Evolutionary conservation across 2,113 vertebrate genomes (phyloP).

Genomic region (Charadrius vociferus): DNA sequence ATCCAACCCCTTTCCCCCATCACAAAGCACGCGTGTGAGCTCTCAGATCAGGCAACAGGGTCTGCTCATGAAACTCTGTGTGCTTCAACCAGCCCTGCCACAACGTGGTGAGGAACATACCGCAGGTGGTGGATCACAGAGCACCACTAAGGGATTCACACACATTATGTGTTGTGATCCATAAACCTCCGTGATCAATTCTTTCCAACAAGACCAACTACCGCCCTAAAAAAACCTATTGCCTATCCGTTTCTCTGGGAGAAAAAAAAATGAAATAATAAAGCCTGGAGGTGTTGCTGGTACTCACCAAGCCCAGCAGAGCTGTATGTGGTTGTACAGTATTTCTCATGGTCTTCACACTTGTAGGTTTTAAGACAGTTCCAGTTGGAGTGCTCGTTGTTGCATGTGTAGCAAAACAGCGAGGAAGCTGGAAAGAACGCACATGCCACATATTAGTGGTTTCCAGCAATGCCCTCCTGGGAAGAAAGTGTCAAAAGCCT

Average conservation of each 20-base stretch:
- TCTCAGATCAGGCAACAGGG: not conserved
- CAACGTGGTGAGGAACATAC: not conserved
- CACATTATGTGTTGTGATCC: accelerated
- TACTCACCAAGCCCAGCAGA: not conserved
- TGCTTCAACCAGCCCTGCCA: not conserved
- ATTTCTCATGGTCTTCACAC: conserved; percentile 49
- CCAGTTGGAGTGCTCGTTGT: conserved; percentile 50
- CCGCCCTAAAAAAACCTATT: not conserved
- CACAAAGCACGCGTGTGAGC: not conserved
- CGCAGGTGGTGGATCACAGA: not conserved
- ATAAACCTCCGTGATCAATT: not conserved
- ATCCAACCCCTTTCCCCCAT: not conserved
- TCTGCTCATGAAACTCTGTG: not conserved
- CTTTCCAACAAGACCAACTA: not conserved
- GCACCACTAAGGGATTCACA: not conserved
- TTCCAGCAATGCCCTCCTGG: not conserved
- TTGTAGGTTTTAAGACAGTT: conserved; percentile 56
- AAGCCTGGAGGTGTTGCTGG: not conserved
- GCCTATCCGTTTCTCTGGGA: not conserved
- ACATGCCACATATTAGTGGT: not conserved
- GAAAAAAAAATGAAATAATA: too few species aligned
- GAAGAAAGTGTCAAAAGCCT: not conserved
- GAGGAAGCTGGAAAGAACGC: conserved; percentile 8
- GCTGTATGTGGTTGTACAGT: conserved; percentile 21
- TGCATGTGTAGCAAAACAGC: conserved; percentile 24